Conservation (phyloP, 2,888 invertebrate species). For the Falcaria lacertinaria region DNA sequence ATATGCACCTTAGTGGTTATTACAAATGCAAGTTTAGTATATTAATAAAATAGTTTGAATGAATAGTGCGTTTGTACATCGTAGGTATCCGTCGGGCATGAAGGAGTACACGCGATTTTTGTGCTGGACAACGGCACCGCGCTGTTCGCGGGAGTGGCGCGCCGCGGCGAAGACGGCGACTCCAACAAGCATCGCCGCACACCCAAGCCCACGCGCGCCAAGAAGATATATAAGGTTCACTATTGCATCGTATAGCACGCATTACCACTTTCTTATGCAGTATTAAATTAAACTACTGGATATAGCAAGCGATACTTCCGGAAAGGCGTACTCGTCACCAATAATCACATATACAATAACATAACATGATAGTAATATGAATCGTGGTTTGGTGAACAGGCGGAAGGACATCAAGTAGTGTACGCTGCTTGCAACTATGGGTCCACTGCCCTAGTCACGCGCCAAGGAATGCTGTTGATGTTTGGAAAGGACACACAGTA, state of each 20-base stretch:
- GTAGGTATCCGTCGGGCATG: slow-evolving; percentile 93
- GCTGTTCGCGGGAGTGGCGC: slow-evolving; percentile 88
- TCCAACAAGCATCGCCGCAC: slow-evolving; percentile 88
- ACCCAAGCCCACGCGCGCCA: slow-evolving; percentile 94
- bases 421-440: slow-evolving; percentile 96
- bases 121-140: slow-evolving; percentile 96
- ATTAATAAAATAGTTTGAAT: neutral
- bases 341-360: no score
- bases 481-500: slow-evolving; percentile 96
- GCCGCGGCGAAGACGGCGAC: slow-evolving; percentile 96
- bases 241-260: no score
- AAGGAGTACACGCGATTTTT: slow-evolving; percentile 93
- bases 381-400: slow-evolving; percentile 29
- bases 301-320: no score
- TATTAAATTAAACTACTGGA: no score
- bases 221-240: slow-evolving; percentile 90
- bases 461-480: slow-evolving; percentile 93
- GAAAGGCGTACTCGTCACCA: no score
- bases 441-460: slow-evolving; percentile 94
- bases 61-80: neutral
- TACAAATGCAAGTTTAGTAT: no score
- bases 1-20: no score
- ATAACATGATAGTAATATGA: no score
- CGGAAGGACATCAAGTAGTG: slow-evolving; percentile 89
- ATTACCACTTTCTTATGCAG: no score